These are phyloP conservation scores for Brachionus angularis DNA, from an alignment of 1,140 invertebrate species.

Conservation along the genomic window DNA sequence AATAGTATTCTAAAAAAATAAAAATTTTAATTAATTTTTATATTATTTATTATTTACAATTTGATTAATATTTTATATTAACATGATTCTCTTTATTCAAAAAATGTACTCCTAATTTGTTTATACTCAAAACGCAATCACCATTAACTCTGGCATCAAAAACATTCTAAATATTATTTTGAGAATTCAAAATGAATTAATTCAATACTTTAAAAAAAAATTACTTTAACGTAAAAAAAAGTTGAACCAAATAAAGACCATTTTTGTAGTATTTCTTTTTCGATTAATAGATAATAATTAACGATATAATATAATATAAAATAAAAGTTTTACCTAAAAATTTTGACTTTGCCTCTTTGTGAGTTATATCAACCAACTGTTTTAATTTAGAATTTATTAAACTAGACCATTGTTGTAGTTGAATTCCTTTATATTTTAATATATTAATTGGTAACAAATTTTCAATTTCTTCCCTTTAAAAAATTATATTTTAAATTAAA, in stretches of 20 bases:
- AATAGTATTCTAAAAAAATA: constrained; percentile 82
- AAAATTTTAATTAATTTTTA: constrained; percentile 42
- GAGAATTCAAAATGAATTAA: constrained; percentile 44
- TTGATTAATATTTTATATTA: constrained; percentile 52
- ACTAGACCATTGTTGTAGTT: constrained; percentile 76
- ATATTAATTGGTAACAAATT: constrained; percentile 61
- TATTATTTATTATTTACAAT: background rate
- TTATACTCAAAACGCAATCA: constrained; percentile 83
- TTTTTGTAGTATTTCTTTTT: constrained; percentile 74
- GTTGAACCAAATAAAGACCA: constrained; percentile 95
- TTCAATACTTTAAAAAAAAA: constrained; percentile 27
- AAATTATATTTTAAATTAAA: background rate
- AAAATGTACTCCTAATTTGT: constrained; percentile 86
- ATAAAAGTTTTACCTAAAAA: constrained; percentile 62
- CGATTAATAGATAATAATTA: background rate
- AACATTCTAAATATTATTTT: constrained; percentile 62
- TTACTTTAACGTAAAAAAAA: constrained; percentile 82
- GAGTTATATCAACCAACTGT: constrained; percentile 61
- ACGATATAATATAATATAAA: constrained; percentile 42
- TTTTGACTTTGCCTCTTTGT: constrained; percentile 64
- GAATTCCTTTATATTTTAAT: constrained; percentile 63
- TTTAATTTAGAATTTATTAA: constrained; percentile 79
- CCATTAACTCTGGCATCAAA: constrained; percentile 71
- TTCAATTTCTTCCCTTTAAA: constrained; percentile 72
- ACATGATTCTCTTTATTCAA: constrained; percentile 83